Evolutionary conservation across 2,113 vertebrate species (phyloP).

Genomic region (Spermophilus dauricus): DNA sequence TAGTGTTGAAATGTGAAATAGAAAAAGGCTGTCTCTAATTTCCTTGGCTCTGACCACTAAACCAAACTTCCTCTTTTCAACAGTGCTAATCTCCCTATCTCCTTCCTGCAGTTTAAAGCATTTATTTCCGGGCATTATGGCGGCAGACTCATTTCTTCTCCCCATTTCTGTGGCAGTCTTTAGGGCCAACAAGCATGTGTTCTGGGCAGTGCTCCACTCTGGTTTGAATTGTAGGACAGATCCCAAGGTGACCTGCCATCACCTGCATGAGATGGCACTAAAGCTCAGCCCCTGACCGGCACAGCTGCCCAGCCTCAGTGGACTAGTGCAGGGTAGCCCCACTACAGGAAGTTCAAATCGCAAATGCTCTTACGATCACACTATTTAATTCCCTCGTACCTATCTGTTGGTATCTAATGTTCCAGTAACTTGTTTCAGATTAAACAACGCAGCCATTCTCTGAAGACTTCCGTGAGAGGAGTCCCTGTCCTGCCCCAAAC

Average conservation of each 20-base stretch:
- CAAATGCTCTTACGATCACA: not conserved
- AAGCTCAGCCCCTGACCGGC: not conserved
- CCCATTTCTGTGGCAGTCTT: not conserved
- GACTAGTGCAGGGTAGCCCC: not conserved
- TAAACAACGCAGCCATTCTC: not conserved
- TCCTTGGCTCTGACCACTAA: slow-evolving; percentile 61
- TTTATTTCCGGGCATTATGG: not conserved
- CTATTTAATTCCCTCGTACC: not conserved
- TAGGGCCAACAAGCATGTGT: not conserved
- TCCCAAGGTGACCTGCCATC: not conserved
- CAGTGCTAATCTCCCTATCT: not conserved
- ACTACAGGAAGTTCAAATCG: not conserved
- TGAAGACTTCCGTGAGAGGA: not conserved
- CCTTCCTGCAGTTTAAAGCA: not conserved
- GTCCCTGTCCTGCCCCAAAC: not conserved
- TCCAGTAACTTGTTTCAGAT: not conserved
- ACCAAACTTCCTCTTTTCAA: slow-evolving; percentile 37
- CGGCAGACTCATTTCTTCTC: not conserved
- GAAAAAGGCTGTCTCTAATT: not conserved
- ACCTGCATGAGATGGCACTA: not conserved
- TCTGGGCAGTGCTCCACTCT: not conserved
- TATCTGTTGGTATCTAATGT: not conserved
- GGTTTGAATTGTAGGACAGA: not conserved
- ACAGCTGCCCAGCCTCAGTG: accelerated
- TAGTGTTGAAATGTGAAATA: not conserved